These are phyloP conservation scores for Xenopus tropicalis DNA, from an alignment of 2,113 vertebrate species.

Conservation along the genomic window UCB_Xtro_10.0 CM004451.2:87836001-87836500, in stretches of 20 bases:
- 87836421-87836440: no score
- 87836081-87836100: background rate
- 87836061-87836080: constrained; percentile 4
- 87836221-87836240: constrained; percentile 16
- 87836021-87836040: constrained; percentile 15
- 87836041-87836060: constrained; percentile 1
- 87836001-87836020: constrained; percentile 11
- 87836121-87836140: constrained; percentile 1
- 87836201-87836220: background rate
- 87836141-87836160: background rate
- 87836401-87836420: no score
- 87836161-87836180: no score
- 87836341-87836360: no score
- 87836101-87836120: background rate
- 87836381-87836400: no score
- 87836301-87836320: background rate
- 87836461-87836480: no score
- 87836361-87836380: no score
- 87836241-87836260: background rate
- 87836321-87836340: constrained; percentile 11
- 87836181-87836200: no score
- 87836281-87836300: background rate
- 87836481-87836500: no score
- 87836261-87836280: background rate
- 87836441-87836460: no score